Conservation (phyloP, 2,888 invertebrate species). For the Invenusta paracnida region DNA sequence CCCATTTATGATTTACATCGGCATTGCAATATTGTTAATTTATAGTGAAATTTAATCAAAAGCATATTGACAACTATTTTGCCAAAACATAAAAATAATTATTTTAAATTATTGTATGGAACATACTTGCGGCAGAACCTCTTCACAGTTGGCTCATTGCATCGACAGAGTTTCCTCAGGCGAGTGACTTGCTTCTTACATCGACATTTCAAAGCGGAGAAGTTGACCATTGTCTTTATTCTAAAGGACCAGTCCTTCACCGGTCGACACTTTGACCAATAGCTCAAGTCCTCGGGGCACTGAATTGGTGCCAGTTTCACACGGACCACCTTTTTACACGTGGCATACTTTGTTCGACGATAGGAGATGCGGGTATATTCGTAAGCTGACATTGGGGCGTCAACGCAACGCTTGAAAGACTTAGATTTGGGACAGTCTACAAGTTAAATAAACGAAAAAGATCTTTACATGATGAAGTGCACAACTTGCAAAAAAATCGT, state of each 20-base stretch:
- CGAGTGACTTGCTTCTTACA: conserved; percentile 16
- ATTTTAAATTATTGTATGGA: too few relatives aligned
- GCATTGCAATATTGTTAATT: too few relatives aligned
- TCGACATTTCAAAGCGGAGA: conserved; percentile 21
- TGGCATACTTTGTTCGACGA: background rate
- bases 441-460: background rate
- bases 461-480: background rate
- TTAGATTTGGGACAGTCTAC: background rate
- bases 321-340: conserved; percentile 31
- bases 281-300: background rate
- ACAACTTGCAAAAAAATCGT: background rate
- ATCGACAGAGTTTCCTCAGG: background rate
- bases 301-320: conserved; percentile 31
- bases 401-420: background rate
- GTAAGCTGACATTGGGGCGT: background rate
- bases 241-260: conserved; percentile 2
- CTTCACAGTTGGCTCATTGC: conserved; percentile 21
- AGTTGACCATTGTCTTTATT: background rate
- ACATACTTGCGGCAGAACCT: conserved; percentile 26
- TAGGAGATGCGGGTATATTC: background rate
- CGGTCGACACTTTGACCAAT: conserved; percentile 34
- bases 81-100: too few relatives aligned
- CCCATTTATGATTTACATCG: too few relatives aligned
- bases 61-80: too few relatives aligned
- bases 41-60: too few relatives aligned